A percentile compares a stretch with the other conserved stretches of the same genome.
phyloP scores from a whole-genome alignment of 2,797 vertebrate genomes.

The Echiichthys vipera region DNA sequence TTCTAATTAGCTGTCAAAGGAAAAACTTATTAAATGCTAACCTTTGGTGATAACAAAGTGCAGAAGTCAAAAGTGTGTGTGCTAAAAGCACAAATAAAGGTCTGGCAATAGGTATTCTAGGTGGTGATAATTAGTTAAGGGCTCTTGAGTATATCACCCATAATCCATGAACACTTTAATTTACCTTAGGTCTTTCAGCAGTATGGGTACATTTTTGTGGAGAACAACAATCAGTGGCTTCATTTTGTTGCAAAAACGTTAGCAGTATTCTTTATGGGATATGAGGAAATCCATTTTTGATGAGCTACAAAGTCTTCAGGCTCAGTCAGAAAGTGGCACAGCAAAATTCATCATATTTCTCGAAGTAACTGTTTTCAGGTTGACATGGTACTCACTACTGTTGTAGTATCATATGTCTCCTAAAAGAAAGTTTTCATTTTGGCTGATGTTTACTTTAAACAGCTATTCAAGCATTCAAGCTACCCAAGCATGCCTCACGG shows the following conservation, averaged over 20 bases:
- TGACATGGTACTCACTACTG: too few species aligned
- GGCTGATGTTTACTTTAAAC: too few species aligned
- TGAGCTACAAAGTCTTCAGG: neutral
- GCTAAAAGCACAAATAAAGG: slow-evolving; percentile 23
- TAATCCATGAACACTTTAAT: neutral
- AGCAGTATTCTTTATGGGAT: too few species aligned
- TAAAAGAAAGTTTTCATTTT: too few species aligned
- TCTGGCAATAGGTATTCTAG: neutral
- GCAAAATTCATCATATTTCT: neutral
- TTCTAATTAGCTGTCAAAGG: slow-evolving; percentile 73
- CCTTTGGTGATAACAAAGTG: slow-evolving; percentile 49
- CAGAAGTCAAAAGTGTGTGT: slow-evolving; percentile 36
- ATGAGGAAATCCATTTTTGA: neutral
- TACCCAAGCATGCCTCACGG: too few species aligned
- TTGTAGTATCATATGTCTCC: too few species aligned
- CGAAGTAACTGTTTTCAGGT: neutral
- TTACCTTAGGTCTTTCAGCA: neutral
- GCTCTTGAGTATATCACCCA: neutral
- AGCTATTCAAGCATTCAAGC: too few species aligned
- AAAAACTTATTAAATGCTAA: slow-evolving; percentile 53
- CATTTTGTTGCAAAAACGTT: neutral
- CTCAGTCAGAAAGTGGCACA: neutral
- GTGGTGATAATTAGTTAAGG: neutral
- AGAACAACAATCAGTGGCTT: neutral
- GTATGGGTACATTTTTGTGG: neutral